A percentile compares a stretch with the other conserved stretches of the same genome.
Evolutionary conservation across 2,113 vertebrate species (phyloP).

Genomic region (Aphelocoma coerulescens): DNA sequence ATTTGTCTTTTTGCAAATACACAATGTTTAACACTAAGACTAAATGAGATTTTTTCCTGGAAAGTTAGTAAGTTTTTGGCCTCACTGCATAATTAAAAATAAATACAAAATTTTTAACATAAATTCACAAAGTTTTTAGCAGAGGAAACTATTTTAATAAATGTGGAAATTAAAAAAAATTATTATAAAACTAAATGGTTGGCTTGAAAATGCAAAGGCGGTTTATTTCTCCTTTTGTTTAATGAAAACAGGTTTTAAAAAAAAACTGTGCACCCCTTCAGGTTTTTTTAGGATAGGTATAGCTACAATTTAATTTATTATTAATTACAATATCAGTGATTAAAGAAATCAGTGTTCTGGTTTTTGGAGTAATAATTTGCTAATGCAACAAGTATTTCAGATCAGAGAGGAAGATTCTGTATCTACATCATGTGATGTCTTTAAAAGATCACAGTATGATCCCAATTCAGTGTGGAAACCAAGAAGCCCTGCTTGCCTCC

Average conservation of each 20-base stretch:
- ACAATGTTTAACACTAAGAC: neutral
- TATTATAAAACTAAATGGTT: neutral
- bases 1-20: neutral
- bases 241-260: neutral
- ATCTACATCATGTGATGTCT: neutral
- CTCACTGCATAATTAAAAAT: neutral
- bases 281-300: neutral
- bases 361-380: neutral
- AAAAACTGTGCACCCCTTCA: neutral
- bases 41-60: neutral
- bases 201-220: neutral
- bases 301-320: neutral
- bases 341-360: neutral
- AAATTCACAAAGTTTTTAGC: neutral
- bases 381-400: neutral
- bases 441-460: rapidly evolving
- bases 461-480: neutral
- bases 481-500: neutral
- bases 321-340: neutral
- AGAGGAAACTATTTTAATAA: neutral
- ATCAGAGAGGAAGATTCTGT: neutral
- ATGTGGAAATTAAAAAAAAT: neutral
- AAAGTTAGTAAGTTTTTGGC: neutral
- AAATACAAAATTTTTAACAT: neutral
- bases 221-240: neutral